phyloP scores from a whole-genome alignment of 2,888 invertebrate species.

The Agrypnus murinus region DNA sequence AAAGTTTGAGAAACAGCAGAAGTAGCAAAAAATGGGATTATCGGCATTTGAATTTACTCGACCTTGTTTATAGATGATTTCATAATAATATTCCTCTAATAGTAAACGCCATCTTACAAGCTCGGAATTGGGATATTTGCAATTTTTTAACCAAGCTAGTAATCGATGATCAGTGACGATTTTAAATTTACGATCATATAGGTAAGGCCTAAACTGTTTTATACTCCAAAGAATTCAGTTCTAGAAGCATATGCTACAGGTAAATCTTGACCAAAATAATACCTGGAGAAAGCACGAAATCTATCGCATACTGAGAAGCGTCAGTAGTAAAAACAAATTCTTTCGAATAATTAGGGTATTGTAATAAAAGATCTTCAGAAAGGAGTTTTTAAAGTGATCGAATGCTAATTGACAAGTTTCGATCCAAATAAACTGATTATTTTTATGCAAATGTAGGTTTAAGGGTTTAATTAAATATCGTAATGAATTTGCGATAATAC shows the following conservation, averaged over 20 bases:
- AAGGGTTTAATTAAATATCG: constrained; percentile 56
- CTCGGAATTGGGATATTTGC: constrained; percentile 17
- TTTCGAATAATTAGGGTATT: constrained; percentile 57
- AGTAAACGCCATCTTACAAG: constrained; percentile 33
- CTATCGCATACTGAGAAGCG: constrained; percentile 64
- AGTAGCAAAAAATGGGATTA: too few relatives aligned
- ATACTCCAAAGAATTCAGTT: constrained; percentile 30
- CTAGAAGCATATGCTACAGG: constrained; percentile 64
- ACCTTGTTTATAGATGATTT: constrained; percentile 32
- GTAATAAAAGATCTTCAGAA: constrained; percentile 45
- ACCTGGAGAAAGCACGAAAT: constrained; percentile 62
- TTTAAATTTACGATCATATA: constrained; percentile 14
- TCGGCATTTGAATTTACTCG: too few relatives aligned
- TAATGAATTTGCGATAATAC: constrained; percentile 64
- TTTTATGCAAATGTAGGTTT: constrained; percentile 57
- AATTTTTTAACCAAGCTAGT: constrained; percentile 31
- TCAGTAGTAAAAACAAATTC: constrained; percentile 63
- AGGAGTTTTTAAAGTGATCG: constrained; percentile 47
- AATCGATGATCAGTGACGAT: constrained; percentile 38
- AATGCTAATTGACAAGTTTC: constrained; percentile 42
- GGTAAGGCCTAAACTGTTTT: constrained; percentile 20
- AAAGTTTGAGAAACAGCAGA: too few relatives aligned
- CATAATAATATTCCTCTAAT: constrained; percentile 28
- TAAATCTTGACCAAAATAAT: constrained; percentile 57
- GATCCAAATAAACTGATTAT: constrained; percentile 56